Evolutionary conservation across 2,888 invertebrate species (phyloP), one percentile per base, ranked within the genome.

Genomic region (Thecophora atra): DNA sequence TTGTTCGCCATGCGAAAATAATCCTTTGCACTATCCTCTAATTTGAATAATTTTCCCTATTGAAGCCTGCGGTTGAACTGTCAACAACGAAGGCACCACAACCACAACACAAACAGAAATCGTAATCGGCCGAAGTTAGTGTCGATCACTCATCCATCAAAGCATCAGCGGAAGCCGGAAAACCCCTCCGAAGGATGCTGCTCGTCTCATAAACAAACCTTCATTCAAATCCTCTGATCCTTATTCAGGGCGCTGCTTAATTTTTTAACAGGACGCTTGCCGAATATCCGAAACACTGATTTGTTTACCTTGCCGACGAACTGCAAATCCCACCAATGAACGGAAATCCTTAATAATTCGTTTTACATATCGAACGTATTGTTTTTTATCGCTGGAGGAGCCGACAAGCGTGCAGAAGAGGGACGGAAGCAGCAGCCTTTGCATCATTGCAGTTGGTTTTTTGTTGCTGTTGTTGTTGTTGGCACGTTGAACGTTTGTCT

Each of bases 241-340:
- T 37, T 6, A 37, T 37, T 37, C 37, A 37, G 7, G 37, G 37
- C 11, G 37, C 6, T 37, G 7, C 37, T 37, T 37, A 6, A 56
- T 26, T 60, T 60, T 30, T 60, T 30, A 60, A 30, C 60, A 13
- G 26, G 28, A 60, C 28, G 17, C 26, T 26, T 30, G 47, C 47
- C 13, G 47, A 30, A 26, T 60, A 26, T 60, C 60, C 60, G 28
- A 30, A 28, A 60, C 28, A 17, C 60, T n/a, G 60, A 60, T 60
- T 60, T 60, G 30, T 60, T 60, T 60, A 30, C 60, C 30, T 17
- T 26, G n/a, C 28, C n/a, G 15, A 30, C 63, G 44, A 64, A 64
- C 44, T 64, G 64, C 64, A 64, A 64, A 64, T 64, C 64, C 64
- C 47, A 17, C 17, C 47, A 42, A 64, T 26, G 44, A 47, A 64